Percentiles rank a stretch among this genome's conserved stretches.
Conservation (phyloP, 1,140 invertebrate genomes). For the Artemia franciscana region DNA sequence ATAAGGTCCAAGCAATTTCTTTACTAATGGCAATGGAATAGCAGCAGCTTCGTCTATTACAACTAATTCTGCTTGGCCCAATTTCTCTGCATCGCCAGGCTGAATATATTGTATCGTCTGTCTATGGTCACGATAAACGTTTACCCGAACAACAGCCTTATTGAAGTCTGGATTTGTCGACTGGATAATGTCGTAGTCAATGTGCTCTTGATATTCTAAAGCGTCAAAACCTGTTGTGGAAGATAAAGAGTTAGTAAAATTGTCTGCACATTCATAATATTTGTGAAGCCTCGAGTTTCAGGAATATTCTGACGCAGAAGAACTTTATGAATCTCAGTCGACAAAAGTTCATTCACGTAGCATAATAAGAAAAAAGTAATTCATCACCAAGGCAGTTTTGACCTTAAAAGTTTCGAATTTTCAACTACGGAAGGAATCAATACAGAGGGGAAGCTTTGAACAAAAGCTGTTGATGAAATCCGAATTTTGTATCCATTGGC, state of each 20-base stretch:
- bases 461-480: no score
- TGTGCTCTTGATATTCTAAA: slow-evolving; percentile 83
- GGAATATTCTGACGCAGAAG: no score
- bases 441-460: no score
- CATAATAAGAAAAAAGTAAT: no score
- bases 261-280: neutral
- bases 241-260: neutral
- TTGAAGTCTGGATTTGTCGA: slow-evolving; percentile 91
- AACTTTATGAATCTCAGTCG: no score
- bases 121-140: slow-evolving; percentile 66
- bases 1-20: slow-evolving; percentile 71
- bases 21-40: slow-evolving; percentile 83
- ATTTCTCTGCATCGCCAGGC: slow-evolving; percentile 62
- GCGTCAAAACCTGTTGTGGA: slow-evolving; percentile 52
- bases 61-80: slow-evolving; percentile 79
- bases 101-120: slow-evolving; percentile 94
- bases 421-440: no score
- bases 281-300: neutral
- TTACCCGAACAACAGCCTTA: slow-evolving; percentile 82
- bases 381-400: no score
- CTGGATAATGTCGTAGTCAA: slow-evolving; percentile 85
- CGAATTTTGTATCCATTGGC: no score
- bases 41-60: slow-evolving; percentile 98
- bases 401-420: no score
- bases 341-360: no score